Conservation (phyloP, 2,113 vertebrate genomes). For the Oostethus manadensis region DNA sequence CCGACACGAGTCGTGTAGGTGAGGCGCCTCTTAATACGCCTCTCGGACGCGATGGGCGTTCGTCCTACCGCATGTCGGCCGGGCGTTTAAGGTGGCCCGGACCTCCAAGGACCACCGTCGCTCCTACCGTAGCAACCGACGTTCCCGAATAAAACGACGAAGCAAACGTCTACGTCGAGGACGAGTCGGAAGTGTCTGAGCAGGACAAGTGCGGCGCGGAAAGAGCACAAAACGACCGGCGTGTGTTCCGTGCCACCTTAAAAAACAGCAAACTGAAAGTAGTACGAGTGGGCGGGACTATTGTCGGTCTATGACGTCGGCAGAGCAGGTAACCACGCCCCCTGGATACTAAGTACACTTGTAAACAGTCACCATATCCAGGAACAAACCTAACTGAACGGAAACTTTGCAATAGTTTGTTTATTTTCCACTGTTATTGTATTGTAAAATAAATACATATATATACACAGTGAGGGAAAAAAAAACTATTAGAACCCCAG, state of each 20-base stretch:
- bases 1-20: slow-evolving; percentile 43
- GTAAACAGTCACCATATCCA: slow-evolving; percentile 37
- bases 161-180: background rate
- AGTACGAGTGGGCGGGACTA: slow-evolving; percentile 32
- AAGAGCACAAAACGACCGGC: background rate
- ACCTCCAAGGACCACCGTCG: background rate
- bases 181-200: background rate
- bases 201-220: background rate
- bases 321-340: slow-evolving; percentile 64
- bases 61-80: slow-evolving; percentile 69
- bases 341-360: slow-evolving; percentile 52
- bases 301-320: slow-evolving; percentile 60
- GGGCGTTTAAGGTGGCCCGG: slow-evolving; percentile 70
- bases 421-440: too few relatives aligned
- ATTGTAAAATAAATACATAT: too few relatives aligned
- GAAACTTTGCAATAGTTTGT: background rate
- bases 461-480: too few relatives aligned
- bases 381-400: slow-evolving; percentile 5
- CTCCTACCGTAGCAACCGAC: too few relatives aligned
- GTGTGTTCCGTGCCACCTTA: slow-evolving; percentile 57
- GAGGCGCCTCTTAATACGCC: slow-evolving; percentile 55
- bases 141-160: too few relatives aligned
- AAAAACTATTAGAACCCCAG: too few relatives aligned
- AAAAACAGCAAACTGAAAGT: slow-evolving; percentile 39
- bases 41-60: slow-evolving; percentile 52